Conservation (phyloP, 2,888 invertebrate species). For the Ectemnius cavifrons region DNA sequence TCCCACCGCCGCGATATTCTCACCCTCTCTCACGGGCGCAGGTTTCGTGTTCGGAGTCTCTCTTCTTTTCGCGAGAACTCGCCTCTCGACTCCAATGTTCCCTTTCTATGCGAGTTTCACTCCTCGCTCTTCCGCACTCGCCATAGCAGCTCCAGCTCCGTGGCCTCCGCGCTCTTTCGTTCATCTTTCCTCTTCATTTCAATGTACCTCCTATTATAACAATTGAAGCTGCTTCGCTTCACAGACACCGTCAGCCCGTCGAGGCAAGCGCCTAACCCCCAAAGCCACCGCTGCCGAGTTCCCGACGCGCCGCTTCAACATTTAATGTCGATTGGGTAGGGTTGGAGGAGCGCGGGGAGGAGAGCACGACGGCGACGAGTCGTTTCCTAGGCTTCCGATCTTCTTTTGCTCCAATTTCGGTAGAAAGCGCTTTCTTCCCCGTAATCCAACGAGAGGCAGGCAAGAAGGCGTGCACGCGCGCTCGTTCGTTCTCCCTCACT, state of each 20-base stretch:
- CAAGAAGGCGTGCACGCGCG: background rate
- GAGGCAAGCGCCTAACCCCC: background rate
- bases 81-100: slow-evolving; percentile 13
- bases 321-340: too few species aligned
- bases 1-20: slow-evolving; percentile 20
- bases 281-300: background rate
- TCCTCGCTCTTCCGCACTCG: background rate
- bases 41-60: slow-evolving; percentile 15
- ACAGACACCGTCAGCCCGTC: background rate
- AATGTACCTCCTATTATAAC: background rate
- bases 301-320: too few species aligned
- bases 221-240: background rate
- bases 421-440: background rate
- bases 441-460: background rate
- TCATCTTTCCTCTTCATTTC: slow-evolving; percentile 13
- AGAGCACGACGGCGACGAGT: background rate
- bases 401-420: background rate
- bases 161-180: slow-evolving; percentile 7
- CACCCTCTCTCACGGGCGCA: background rate
- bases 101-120: background rate
- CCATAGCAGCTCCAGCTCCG: background rate
- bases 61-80: slow-evolving; percentile 10
- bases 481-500: background rate
- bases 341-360: too few species aligned
- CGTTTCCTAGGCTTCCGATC: slow-evolving; percentile 8